phyloP scores from a whole-genome alignment of 2,888 invertebrate genomes.

The Oscheius sp. region DNA sequence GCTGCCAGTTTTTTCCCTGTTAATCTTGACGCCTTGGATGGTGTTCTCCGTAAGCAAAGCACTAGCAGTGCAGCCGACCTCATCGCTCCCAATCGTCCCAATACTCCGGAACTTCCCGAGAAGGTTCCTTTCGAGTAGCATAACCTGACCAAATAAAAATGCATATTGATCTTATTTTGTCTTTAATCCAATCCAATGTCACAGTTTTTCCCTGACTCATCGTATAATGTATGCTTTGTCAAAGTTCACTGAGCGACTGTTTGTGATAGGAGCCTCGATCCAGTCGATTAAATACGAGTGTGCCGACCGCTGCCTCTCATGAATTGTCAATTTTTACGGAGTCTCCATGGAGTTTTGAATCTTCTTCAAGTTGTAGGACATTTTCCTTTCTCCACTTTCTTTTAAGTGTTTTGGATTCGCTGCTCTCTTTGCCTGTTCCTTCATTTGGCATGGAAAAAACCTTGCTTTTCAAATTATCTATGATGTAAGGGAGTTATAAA shows the following conservation, averaged over 20 bases:
- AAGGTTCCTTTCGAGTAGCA: too few species aligned
- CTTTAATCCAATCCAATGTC: not conserved
- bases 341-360: slow-evolving; percentile 22
- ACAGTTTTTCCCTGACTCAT: not conserved
- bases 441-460: slow-evolving; percentile 17
- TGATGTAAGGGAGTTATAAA: not conserved
- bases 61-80: too few species aligned
- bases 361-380: slow-evolving; percentile 12
- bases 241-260: slow-evolving; percentile 14
- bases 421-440: slow-evolving; percentile 18
- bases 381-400: not conserved
- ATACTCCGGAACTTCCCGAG: too few species aligned
- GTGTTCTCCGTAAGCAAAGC: too few species aligned
- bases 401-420: slow-evolving; percentile 17
- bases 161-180: not conserved
- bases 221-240: slow-evolving; percentile 14
- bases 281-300: slow-evolving; percentile 24
- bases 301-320: slow-evolving; percentile 12
- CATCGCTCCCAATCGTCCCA: too few species aligned
- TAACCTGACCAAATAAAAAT: too few species aligned
- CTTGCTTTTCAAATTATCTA: slow-evolving; percentile 19
- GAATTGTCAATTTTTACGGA: slow-evolving; percentile 12
- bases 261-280: slow-evolving; percentile 29
- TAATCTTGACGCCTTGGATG: too few species aligned
- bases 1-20: too few species aligned